Conservation (phyloP, 2,113 vertebrate genomes). For the Puma concolor region DNA sequence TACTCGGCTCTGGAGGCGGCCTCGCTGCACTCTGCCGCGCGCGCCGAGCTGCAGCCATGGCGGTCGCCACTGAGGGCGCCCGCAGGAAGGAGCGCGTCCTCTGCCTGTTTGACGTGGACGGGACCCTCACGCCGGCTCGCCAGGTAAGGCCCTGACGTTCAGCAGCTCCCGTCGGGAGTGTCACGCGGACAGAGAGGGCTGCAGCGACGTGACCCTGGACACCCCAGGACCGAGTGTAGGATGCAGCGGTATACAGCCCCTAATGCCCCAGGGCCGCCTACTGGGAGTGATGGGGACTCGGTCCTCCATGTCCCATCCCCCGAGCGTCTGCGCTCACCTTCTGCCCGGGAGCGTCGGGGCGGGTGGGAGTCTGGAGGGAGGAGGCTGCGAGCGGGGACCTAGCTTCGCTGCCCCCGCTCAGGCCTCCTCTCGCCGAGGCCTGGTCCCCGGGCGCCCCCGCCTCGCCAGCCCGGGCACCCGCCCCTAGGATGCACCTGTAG, state of each 20-base stretch:
- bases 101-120: conserved; percentile 97
- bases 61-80: conserved; percentile 73
- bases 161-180: not conserved
- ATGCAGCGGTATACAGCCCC: not conserved
- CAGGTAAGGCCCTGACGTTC: conserved; percentile 86
- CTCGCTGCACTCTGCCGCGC: not conserved
- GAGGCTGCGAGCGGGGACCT: not conserved
- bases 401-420: not conserved
- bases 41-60: conserved; percentile 63
- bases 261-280: not conserved
- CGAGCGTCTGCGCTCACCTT: not conserved
- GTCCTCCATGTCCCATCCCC: not conserved
- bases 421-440: not conserved
- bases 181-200: not conserved
- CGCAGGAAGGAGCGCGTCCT: conserved; percentile 84
- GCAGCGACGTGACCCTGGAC: not conserved
- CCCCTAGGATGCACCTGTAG: not conserved
- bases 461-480: no score
- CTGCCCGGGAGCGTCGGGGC: not conserved
- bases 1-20: accelerated
- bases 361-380: not conserved
- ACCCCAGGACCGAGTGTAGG: not conserved
- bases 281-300: not conserved
- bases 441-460: not conserved
- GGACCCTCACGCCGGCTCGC: conserved; percentile 94